Percentiles rank a stretch among this genome's conserved stretches.
These are phyloP conservation scores for Caprella mutica DNA, from an alignment of 2,888 invertebrate genomes.

Conservation along the genomic window DNA sequence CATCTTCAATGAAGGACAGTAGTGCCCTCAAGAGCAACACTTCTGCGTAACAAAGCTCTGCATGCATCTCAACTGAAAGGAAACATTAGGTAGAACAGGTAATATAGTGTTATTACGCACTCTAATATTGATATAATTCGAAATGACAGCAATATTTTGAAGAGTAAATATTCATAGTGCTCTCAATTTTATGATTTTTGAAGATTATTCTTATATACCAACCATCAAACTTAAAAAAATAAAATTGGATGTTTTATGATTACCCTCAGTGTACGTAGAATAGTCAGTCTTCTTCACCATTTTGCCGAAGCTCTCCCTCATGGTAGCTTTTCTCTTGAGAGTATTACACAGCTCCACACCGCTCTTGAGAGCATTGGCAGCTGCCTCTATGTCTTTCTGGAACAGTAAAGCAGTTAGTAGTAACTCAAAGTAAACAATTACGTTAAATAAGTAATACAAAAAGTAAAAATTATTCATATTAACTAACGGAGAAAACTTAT, in stretches of 20 bases:
- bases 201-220: background rate
- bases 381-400: conserved; percentile 57
- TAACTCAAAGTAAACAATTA: no score
- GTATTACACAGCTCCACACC: conserved; percentile 67
- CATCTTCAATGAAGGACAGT: conserved; percentile 86
- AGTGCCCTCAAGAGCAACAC: conserved; percentile 74
- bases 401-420: no score
- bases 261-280: conserved; percentile 57
- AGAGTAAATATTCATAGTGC: no score
- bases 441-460: no score
- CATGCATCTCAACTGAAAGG: conserved; percentile 69
- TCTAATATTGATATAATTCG: no score
- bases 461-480: no score
- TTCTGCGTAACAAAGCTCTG: conserved; percentile 90
- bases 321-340: conserved; percentile 54
- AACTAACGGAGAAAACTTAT: no score
- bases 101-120: no score
- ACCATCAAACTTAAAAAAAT: background rate
- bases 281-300: conserved; percentile 66
- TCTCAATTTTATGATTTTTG: background rate
- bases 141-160: no score
- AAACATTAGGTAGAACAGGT: no score
- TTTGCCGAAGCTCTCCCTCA: conserved; percentile 70
- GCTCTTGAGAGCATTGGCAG: conserved; percentile 61
- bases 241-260: conserved; percentile 6